Base-by-base conservation (phyloP, 2,113 vertebrate genomes). In the Caretta caretta region DNA sequence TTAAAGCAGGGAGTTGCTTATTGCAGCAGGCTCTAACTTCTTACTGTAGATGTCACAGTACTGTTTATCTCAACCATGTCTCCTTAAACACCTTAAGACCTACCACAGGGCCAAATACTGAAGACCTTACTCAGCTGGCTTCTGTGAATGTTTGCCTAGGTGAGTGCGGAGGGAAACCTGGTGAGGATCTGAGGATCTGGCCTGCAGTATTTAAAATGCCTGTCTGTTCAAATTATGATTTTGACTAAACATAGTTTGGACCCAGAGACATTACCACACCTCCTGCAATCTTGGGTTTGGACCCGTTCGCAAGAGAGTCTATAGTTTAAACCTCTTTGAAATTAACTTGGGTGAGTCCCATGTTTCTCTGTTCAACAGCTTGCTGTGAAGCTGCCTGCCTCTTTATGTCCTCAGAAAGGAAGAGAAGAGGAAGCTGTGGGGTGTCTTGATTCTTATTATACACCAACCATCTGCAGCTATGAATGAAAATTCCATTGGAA, bases 251-350 rank as follows among this genome's bases (percentile, higher is more conserved):
- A 10, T 76, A 76, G 10, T 46, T 42, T 22, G 1, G 0, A 75
- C 1, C 0, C 24, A 83, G 38, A 51, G 80, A 76, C 2, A 72
- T 1, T 31, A 80, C 0, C 24, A 29, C 25, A 29, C 2, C 19
- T 11, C 0, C 29, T 84, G 76, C 53, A 84, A 2, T 29, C 22
- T 19, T 42, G 19, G n/a, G 1, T 46, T 86, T 75, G 6, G 27
- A 86, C 10, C 16, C 17, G 4, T 29, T 93, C 31, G 3, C 35
- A 27, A 72, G 11, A 2, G 22, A 84, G 4, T 20, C 16, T 20
- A 24, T 0, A 2, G 5, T 65, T 78, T 83, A 72, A 51, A 3
- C 10, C 3, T 11, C 4, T 17, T 10, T 48, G 31, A 90, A 93
- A 84, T 11, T 81, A 10, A 14, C 0, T 19, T 46, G 35, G 9